These are phyloP conservation scores for Regulus satrapa DNA, from an alignment of 2,113 vertebrate genomes.

Conservation along the genomic window DNA sequence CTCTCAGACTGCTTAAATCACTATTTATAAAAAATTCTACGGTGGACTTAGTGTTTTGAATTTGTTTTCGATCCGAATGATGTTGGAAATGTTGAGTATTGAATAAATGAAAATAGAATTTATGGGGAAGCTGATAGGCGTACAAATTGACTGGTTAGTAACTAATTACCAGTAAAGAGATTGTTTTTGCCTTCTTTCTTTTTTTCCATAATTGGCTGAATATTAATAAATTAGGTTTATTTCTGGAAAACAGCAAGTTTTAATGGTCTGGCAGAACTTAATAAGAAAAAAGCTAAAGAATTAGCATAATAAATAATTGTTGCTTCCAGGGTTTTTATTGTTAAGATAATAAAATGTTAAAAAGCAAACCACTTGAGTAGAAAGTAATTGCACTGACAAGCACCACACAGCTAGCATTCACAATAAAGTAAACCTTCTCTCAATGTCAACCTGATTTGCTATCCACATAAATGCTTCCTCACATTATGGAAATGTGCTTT, in stretches of 20 bases:
- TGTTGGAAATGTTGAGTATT: conserved; percentile 18
- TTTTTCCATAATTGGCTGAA: conserved; percentile 63
- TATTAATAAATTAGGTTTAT: conserved; percentile 76
- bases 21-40: conserved; percentile 9
- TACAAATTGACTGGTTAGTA: conserved; percentile 60
- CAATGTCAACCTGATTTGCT: conserved; percentile 74
- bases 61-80: background rate
- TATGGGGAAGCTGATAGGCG: conserved; percentile 7
- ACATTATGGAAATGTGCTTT: conserved; percentile 80
- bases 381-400: conserved; percentile 81
- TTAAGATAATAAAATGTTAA: conserved; percentile 85
- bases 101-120: conserved; percentile 50
- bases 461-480: conserved; percentile 72
- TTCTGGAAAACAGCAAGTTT: conserved; percentile 71
- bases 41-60: background rate
- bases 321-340: conserved; percentile 86
- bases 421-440: conserved; percentile 74
- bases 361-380: conserved; percentile 79
- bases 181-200: conserved; percentile 10
- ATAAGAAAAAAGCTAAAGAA: conserved; percentile 71
- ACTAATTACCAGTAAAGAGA: conserved; percentile 68
- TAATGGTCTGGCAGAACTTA: conserved; percentile 73
- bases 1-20: conserved; percentile 37
- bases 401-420: conserved; percentile 68
- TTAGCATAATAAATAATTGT: conserved; percentile 91